phyloP scores from a whole-genome alignment of 1,140 invertebrate genomes.

The Arion vulgaris region DNA sequence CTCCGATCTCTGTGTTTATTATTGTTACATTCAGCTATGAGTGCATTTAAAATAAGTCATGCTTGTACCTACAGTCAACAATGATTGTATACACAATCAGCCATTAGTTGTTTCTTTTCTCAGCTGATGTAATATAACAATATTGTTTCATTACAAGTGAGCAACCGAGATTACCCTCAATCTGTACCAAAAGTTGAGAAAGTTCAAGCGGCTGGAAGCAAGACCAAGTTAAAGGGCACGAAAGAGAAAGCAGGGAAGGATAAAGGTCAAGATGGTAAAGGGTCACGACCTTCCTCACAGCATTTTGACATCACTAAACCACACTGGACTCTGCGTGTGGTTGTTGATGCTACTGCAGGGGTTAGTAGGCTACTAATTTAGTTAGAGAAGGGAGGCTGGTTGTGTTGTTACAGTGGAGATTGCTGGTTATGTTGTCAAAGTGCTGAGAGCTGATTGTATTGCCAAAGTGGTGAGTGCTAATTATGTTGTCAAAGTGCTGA shows the following conservation, averaged over 20 bases:
- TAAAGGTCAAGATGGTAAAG: constrained; percentile 58
- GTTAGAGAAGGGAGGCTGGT: background rate
- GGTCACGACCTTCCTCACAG: constrained; percentile 65
- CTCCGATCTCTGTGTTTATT: too few species aligned
- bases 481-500: too few species aligned
- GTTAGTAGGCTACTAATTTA: constrained; percentile 50
- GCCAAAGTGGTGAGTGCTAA: background rate
- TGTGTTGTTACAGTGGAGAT: background rate
- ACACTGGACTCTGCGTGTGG: constrained; percentile 68
- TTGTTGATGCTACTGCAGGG: constrained; percentile 64
- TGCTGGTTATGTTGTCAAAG: background rate
- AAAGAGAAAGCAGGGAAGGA: constrained; percentile 64
- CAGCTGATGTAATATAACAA: too few species aligned
- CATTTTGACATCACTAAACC: constrained; percentile 71
- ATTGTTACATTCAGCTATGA: too few species aligned
- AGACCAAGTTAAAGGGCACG: constrained; percentile 55
- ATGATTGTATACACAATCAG: too few species aligned
- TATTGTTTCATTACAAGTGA: constrained; percentile 43
- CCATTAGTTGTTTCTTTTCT: too few species aligned
- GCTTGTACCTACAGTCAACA: too few species aligned
- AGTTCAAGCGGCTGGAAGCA: constrained; percentile 46
- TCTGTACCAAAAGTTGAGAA: constrained; percentile 63
- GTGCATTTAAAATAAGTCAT: too few species aligned
- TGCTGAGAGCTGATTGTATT: background rate
- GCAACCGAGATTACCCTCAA: constrained; percentile 55